Conservation (phyloP, 2,113 vertebrate genomes). For the Charina bottae region DNA sequence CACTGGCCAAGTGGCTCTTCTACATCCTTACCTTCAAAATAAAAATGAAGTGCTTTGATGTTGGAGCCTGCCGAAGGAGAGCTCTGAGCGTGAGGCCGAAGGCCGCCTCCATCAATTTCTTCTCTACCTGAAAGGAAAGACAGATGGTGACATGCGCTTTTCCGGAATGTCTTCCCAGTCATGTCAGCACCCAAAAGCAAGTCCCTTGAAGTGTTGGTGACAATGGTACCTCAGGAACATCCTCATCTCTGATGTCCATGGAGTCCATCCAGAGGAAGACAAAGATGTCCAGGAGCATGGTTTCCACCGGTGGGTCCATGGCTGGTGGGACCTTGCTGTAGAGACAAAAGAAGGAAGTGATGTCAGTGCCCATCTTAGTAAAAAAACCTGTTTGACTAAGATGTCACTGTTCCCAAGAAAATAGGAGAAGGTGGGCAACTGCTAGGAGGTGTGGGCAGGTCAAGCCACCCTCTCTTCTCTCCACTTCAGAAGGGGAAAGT, state of each 20-base stretch:
- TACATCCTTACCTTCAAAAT: no score
- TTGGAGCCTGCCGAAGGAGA: no score
- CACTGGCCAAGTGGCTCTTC: no score
- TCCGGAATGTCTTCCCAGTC: background rate
- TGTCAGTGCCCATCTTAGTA: background rate
- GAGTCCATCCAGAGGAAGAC: background rate
- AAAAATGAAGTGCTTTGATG: no score
- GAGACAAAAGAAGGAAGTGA: background rate
- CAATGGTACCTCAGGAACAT: background rate
- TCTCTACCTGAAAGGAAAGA: no score
- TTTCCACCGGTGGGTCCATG: background rate
- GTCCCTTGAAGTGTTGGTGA: no score
- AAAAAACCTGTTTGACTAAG: background rate
- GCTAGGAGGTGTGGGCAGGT: background rate
- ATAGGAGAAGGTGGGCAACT: background rate
- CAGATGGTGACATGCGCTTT: no score
- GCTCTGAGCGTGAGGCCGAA: background rate
- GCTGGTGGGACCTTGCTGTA: background rate
- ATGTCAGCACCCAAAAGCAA: no score
- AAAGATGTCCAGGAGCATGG: accelerated
- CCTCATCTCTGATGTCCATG: background rate
- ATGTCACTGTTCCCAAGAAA: background rate
- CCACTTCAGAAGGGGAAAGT: background rate
- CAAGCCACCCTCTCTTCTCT: background rate
- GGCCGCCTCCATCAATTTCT: background rate